phyloP scores from a whole-genome alignment of 2,888 invertebrate genomes.

The Lapara coniferarum region DNA sequence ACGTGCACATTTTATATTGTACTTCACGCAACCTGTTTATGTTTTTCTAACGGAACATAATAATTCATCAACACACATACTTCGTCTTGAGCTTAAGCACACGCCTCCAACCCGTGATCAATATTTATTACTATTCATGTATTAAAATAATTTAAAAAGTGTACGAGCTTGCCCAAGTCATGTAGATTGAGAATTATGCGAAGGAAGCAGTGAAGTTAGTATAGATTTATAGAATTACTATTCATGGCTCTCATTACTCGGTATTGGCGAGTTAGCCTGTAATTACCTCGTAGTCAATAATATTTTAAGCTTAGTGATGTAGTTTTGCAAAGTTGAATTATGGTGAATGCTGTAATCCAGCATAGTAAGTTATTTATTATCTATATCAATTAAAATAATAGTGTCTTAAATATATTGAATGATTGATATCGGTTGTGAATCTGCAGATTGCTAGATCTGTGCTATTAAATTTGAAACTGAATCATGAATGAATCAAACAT shows the following conservation, averaged over 20 bases:
- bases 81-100: neutral
- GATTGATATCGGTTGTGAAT: no score
- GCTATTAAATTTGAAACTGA: no score
- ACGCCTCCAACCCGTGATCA: constrained; percentile 8
- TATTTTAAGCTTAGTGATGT: neutral
- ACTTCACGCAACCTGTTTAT: constrained; percentile 18
- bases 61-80: constrained; percentile 19
- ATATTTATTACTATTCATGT: constrained; percentile 13
- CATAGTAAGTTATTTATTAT: no score
- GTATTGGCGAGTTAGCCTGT: neutral
- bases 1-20: constrained; percentile 5
- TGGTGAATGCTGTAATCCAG: no score
- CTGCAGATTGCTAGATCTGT: no score
- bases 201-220: neutral
- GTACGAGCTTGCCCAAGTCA: neutral
- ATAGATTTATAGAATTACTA: neutral
- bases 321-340: no score
- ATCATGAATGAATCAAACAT: no score
- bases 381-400: no score
- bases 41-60: constrained; percentile 21
- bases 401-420: no score
- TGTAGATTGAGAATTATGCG: neutral
- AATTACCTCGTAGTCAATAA: neutral
- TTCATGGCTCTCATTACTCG: neutral
- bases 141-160: constrained; percentile 6